Conservation (phyloP, 2,797 vertebrate species). For the Mormyrus proboscirostris region DNA sequence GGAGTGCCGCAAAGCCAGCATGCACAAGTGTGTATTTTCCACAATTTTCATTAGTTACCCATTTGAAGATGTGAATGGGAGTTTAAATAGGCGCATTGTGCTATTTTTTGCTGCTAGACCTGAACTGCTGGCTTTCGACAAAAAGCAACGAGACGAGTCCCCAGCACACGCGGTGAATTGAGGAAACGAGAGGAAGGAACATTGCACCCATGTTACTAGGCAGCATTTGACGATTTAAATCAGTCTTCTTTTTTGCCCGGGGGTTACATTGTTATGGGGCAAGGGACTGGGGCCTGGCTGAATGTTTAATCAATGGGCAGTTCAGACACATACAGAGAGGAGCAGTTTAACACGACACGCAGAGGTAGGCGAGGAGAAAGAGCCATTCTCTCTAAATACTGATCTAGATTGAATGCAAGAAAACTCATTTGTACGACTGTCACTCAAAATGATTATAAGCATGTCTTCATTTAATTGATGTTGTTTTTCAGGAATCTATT, state of each 20-base stretch:
- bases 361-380: not conserved
- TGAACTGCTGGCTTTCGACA: slow-evolving; percentile 12
- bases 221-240: not conserved
- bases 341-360: not conserved
- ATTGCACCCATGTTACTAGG: not conserved
- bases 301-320: not conserved
- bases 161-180: not conserved
- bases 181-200: not conserved
- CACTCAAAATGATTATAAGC: not conserved
- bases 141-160: not conserved
- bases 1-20: not conserved
- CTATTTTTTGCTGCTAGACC: slow-evolving; percentile 11
- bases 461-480: not conserved
- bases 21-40: slow-evolving; percentile 19
- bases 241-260: not conserved
- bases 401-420: not conserved
- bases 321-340: not conserved
- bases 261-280: not conserved
- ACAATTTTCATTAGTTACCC: slow-evolving; percentile 16
- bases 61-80: slow-evolving; percentile 22
- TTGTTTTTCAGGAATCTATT: not conserved
- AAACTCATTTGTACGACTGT: not conserved
- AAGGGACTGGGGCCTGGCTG: not conserved
- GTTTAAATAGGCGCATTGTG: slow-evolving; percentile 16
- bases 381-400: not conserved